Conservation (phyloP, 2,888 invertebrate genomes). For the Agrotis clavis region DNA sequence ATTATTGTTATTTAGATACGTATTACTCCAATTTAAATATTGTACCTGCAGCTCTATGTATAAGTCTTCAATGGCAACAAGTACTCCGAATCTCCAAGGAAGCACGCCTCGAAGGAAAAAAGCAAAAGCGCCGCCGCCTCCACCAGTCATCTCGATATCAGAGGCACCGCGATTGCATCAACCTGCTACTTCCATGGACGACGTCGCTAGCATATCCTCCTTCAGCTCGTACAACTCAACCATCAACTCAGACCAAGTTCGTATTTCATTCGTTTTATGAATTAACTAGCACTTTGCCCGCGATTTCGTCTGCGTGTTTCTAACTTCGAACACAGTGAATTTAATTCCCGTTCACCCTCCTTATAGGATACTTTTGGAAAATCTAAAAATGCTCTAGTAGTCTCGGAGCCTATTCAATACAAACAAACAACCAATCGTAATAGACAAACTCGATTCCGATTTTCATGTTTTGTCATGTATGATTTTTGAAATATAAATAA, state of each 20-base stretch:
- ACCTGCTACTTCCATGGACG: conserved; percentile 83
- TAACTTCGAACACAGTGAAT: too few species aligned
- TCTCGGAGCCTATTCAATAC: too few species aligned
- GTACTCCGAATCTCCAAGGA: conserved; percentile 85
- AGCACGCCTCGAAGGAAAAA: conserved; percentile 91
- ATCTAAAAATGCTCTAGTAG: too few species aligned
- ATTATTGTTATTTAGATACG: too few species aligned
- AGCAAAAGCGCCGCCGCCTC: conserved; percentile 92
- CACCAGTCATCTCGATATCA: conserved; percentile 81
- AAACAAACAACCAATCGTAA: too few species aligned
- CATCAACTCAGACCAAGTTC: conserved; percentile 83
- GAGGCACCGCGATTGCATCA: conserved; percentile 66
- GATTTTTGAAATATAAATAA: too few species aligned
- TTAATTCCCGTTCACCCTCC: too few species aligned
- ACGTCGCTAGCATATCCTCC: conserved; percentile 86
- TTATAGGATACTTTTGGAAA: too few species aligned
- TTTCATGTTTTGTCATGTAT: too few species aligned
- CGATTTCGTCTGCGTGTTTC: too few species aligned
- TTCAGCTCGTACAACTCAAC: conserved; percentile 87
- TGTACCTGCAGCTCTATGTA: conserved; percentile 77
- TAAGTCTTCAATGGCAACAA: conserved; percentile 82
- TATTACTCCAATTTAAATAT: background rate
- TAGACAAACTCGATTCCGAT: too few species aligned
- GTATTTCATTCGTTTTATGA: conserved; percentile 16
- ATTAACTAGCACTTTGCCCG: too few species aligned